phyloP scores from a whole-genome alignment of 2,888 invertebrate species.

The Cantharis flavilabris region DNA sequence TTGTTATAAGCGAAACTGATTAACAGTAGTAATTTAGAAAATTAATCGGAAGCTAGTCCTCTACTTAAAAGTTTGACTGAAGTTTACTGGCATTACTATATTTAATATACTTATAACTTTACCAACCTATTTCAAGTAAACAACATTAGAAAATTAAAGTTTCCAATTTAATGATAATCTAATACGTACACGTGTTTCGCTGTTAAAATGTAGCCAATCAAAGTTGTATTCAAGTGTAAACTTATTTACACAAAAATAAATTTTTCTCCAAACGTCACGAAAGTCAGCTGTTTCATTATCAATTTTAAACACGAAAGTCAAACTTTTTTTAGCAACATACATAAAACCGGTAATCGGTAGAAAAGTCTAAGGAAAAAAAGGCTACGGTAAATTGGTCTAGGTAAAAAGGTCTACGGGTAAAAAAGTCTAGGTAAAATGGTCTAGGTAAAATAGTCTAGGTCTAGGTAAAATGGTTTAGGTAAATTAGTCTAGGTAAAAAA shows the following conservation, averaged over 20 bases:
- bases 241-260: background rate
- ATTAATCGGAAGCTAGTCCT: background rate
- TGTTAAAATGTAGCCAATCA: background rate
- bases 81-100: background rate
- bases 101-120: background rate
- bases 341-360: too few species aligned
- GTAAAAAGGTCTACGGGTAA: too few species aligned
- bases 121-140: background rate
- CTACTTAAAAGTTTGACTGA: background rate
- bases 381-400: too few species aligned
- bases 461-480: too few species aligned
- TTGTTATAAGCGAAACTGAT: constrained; percentile 1
- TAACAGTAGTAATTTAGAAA: background rate
- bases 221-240: background rate
- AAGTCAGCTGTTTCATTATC: too few species aligned
- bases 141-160: background rate
- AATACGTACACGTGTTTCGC: background rate
- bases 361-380: too few species aligned
- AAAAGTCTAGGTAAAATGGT: too few species aligned
- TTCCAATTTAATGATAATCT: background rate
- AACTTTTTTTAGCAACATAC: too few species aligned
- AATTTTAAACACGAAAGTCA: too few species aligned
- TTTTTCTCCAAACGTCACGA: too few species aligned
- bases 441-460: too few species aligned
- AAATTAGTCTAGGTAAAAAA: too few species aligned